A percentile compares a stretch with the other conserved stretches of the same genome.
phyloP scores from a whole-genome alignment of 2,113 vertebrate species.

The Esox niger region DNA sequence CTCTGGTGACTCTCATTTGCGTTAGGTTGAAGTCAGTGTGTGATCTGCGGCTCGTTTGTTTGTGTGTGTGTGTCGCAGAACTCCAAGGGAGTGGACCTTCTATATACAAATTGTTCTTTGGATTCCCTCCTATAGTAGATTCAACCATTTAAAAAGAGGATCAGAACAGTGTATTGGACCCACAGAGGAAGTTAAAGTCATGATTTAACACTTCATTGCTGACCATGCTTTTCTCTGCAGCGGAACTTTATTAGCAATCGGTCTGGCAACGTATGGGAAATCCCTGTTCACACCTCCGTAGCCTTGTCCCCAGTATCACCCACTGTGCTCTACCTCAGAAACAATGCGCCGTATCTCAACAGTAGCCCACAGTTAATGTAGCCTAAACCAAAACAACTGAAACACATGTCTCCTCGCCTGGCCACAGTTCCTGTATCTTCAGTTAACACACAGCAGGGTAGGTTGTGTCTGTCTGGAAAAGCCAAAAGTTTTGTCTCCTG shows the following conservation, averaged over 20 bases:
- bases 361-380: neutral
- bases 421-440: no score
- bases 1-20: neutral
- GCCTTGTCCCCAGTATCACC: neutral
- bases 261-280: neutral
- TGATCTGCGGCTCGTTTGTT: neutral
- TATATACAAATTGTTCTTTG: neutral
- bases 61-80: neutral
- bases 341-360: neutral
- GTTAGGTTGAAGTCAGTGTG: neutral
- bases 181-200: no score
- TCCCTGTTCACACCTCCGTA: neutral
- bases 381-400: neutral
- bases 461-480: neutral
- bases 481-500: neutral
- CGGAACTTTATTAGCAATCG: neutral
- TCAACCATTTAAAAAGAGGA: neutral
- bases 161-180: neutral
- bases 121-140: no score
- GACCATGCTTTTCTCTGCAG: neutral
- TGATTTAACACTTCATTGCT: no score
- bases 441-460: no score
- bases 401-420: no score
- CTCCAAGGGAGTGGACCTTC: neutral
- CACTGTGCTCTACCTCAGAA: neutral